Percentiles rank a stretch among this genome's conserved stretches.
Conservation (phyloP, 2,888 invertebrate genomes). For the Leucophenga maculata region DNA sequence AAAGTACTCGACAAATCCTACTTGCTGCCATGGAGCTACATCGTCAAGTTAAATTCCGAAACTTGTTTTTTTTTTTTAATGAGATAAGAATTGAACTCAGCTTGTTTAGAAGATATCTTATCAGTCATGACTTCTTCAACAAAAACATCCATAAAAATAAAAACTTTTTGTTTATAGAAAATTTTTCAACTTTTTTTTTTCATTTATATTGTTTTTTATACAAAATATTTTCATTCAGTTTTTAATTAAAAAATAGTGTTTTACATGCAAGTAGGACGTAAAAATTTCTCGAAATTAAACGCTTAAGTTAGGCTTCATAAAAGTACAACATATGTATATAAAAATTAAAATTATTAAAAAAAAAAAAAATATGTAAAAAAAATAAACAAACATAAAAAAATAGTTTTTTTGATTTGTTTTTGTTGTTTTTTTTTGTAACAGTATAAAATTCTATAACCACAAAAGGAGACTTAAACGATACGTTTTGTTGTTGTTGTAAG, state of each 20-base stretch:
- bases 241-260: constrained; percentile 44
- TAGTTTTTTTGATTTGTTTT: neutral
- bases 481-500: constrained; percentile 21
- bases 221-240: constrained; percentile 37
- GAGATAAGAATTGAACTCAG: no score
- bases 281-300: constrained; percentile 39
- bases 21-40: no score
- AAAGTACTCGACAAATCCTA: no score
- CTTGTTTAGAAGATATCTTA: no score
- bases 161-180: neutral
- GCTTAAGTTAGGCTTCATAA: constrained; percentile 28
- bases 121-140: no score
- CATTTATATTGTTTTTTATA: constrained; percentile 35
- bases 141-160: neutral
- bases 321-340: constrained; percentile 24
- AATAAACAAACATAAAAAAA: constrained; percentile 37
- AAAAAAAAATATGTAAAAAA: constrained; percentile 49
- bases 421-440: neutral
- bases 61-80: no score
- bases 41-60: no score
- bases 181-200: neutral
- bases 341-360: constrained; percentile 53
- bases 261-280: constrained; percentile 45
- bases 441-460: constrained; percentile 22
- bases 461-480: constrained; percentile 15